Evolutionary conservation across 2,113 vertebrate genomes (phyloP).

Genomic region (Brachyistius frenatus): DNA sequence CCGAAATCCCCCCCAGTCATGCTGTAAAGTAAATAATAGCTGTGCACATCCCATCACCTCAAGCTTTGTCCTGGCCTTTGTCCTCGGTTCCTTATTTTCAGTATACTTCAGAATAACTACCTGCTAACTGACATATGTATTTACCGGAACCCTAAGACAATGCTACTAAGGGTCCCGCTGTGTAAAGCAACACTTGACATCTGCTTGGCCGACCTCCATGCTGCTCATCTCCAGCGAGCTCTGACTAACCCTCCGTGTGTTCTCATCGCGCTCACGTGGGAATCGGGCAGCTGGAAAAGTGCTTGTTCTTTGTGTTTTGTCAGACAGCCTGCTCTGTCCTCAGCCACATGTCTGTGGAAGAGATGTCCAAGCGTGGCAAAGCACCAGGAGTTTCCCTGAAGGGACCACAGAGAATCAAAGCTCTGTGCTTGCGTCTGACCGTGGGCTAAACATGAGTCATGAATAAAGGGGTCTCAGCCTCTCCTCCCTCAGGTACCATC

Average conservation of each 20-base stretch:
- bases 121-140: conserved; percentile 33
- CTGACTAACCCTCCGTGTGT: conserved; percentile 52
- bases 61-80: conserved; percentile 10
- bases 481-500: background rate
- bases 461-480: background rate
- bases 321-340: conserved; percentile 55
- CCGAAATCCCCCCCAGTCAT: conserved; percentile 18
- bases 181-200: conserved; percentile 44
- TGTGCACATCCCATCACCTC: conserved; percentile 18
- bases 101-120: conserved; percentile 10
- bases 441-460: background rate
- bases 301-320: conserved; percentile 66
- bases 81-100: conserved; percentile 17
- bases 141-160: conserved; percentile 27
- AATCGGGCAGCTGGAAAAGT: conserved; percentile 65
- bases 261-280: conserved; percentile 56
- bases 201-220: conserved; percentile 50
- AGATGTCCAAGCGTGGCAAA: conserved; percentile 39
- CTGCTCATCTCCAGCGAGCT: conserved; percentile 38
- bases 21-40: conserved; percentile 45
- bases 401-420: conserved; percentile 26
- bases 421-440: conserved; percentile 6
- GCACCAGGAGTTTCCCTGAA: conserved; percentile 43
- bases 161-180: conserved; percentile 9
- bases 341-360: conserved; percentile 46